These are phyloP conservation scores for Thecocarcelia acutangulata DNA, from an alignment of 2,888 invertebrate genomes.

Conservation along the genomic window DNA sequence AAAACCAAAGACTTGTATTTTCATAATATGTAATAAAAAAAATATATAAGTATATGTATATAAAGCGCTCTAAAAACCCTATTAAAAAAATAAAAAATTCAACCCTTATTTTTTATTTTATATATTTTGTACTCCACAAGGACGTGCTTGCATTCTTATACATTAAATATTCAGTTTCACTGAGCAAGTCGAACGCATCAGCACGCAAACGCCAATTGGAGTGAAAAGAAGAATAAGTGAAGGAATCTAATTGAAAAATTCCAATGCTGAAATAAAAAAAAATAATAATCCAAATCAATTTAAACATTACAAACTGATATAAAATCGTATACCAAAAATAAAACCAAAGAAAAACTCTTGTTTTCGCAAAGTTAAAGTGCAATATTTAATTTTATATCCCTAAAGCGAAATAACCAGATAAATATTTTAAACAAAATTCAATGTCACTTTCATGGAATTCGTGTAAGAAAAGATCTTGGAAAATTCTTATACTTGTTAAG, in stretches of 20 bases:
- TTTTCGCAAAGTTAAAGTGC: slow-evolving; percentile 56
- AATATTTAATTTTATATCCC: slow-evolving; percentile 58
- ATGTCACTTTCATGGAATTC: no score
- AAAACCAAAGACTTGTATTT: not conserved
- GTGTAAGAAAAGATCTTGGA: no score
- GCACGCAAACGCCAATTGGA: slow-evolving; percentile 70
- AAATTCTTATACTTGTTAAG: no score
- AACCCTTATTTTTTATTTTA: slow-evolving; percentile 54
- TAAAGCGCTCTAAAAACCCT: no score
- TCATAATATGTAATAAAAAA: no score
- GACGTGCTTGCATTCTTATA: slow-evolving; percentile 56
- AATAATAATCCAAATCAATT: not conserved
- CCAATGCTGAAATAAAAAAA: not conserved
- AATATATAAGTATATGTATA: no score
- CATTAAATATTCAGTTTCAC: slow-evolving; percentile 75
- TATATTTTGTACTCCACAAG: slow-evolving; percentile 38
- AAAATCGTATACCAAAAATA: slow-evolving; percentile 49
- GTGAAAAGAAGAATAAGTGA: slow-evolving; percentile 14
- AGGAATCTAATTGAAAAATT: slow-evolving; percentile 33
- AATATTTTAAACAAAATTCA: not conserved
- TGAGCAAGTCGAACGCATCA: slow-evolving; percentile 74
- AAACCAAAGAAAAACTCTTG: slow-evolving; percentile 55
- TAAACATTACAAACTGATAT: slow-evolving; percentile 24
- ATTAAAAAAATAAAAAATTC: slow-evolving; percentile 27
- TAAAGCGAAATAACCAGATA: not conserved